These are phyloP conservation scores for Gavia stellata DNA, from an alignment of 2,113 vertebrate genomes.

Conservation along the genomic window DNA sequence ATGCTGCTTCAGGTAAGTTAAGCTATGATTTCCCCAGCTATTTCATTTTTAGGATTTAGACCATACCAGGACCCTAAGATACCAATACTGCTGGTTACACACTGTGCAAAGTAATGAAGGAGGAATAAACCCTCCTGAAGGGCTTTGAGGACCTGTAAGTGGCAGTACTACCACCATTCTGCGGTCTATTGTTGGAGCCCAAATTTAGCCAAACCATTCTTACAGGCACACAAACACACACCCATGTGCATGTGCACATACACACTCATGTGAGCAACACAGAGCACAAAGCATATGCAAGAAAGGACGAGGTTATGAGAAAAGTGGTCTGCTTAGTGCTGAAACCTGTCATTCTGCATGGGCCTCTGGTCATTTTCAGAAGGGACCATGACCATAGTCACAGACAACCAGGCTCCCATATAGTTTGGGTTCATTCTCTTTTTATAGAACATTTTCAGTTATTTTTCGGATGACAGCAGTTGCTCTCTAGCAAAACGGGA, in stretches of 20 bases:
- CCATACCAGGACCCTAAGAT: not conserved
- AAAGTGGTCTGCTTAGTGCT: not conserved
- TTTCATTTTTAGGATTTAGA: not conserved
- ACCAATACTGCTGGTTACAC: not conserved
- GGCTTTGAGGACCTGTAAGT: not conserved
- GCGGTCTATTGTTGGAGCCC: not conserved
- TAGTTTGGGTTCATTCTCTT: not conserved
- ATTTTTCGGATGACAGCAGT: not conserved
- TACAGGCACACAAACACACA: not conserved
- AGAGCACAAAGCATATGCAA: not conserved
- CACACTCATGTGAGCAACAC: not conserved
- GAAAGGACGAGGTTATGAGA: not conserved
- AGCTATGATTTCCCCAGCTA: not conserved
- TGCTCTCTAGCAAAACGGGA: not conserved
- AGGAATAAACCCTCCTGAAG: not conserved
- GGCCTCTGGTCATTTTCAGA: not conserved
- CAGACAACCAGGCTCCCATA: not conserved
- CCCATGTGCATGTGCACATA: fast-evolving
- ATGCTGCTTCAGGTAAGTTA: not conserved
- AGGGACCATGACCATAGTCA: not conserved
- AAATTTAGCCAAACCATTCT: not conserved
- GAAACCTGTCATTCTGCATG: not conserved
- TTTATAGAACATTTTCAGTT: not conserved
- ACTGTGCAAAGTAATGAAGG: not conserved
- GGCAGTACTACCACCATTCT: not conserved